phyloP scores from a whole-genome alignment of 2,797 vertebrate genomes.

The Nothura maculosa region DNA sequence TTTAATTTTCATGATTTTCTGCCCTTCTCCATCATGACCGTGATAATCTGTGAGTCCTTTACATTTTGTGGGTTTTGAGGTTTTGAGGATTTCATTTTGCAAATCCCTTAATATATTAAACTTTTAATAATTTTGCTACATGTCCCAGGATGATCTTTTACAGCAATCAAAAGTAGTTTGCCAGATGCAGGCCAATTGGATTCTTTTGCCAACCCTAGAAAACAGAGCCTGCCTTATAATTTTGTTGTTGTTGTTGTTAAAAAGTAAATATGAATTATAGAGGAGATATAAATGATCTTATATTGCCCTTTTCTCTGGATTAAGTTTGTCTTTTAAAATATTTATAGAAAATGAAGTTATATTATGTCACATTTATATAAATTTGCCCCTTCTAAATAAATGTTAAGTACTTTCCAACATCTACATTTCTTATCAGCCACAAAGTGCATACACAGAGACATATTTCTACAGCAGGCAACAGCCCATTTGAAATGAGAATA shows the following conservation, averaged over 20 bases:
- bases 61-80: background rate
- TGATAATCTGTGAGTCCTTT: background rate
- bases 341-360: background rate
- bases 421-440: background rate
- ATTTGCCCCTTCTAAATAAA: background rate
- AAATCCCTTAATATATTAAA: background rate
- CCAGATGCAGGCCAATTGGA: background rate
- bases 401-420: background rate
- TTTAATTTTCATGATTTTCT: background rate
- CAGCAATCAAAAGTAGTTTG: background rate
- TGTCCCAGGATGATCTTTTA: background rate
- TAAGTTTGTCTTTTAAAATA: background rate
- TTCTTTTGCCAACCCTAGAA: background rate
- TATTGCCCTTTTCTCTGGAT: background rate
- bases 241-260: background rate
- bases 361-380: background rate
- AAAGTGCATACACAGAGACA: background rate
- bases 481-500: background rate
- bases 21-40: background rate
- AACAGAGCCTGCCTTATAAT: background rate
- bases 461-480: background rate
- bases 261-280: background rate
- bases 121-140: background rate
- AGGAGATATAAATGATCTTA: accelerated
- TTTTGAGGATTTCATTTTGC: background rate